A percentile compares a stretch with the other conserved stretches of the same genome.
Conservation (phyloP, 2,113 vertebrate species). For the Burhinus oedicnemus region DNA sequence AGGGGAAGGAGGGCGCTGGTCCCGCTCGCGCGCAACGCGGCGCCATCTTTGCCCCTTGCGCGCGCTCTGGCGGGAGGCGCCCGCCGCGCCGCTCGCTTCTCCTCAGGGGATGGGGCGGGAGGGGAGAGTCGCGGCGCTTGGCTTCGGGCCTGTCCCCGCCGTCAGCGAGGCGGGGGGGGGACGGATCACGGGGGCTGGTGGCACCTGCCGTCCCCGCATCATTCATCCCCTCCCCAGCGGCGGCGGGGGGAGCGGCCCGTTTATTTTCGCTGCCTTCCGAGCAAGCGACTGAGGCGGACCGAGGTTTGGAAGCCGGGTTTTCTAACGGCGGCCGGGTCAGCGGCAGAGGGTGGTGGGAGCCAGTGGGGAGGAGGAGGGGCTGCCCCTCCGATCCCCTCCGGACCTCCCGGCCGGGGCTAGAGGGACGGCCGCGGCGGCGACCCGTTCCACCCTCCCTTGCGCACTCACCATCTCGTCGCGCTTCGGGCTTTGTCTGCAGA, state of each 20-base stretch:
- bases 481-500: not conserved
- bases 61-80: not conserved
- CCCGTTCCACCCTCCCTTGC: not conserved
- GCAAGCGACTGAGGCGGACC: not conserved
- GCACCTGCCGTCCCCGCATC: not conserved
- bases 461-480: not conserved
- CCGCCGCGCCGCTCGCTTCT: not conserved
- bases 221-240: not conserved
- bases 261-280: too few species aligned
- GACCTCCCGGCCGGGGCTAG: fast-evolving
- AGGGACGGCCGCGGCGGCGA: not conserved
- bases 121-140: not conserved
- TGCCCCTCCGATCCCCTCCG: too few species aligned
- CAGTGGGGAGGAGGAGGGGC: not conserved
- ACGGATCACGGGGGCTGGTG: not conserved
- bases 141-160: not conserved
- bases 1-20: not conserved
- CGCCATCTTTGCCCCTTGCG: constrained; percentile 38
- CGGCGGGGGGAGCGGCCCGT: not conserved
- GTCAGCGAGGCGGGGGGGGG: not conserved
- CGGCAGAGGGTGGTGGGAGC: not conserved
- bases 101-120: not conserved
- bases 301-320: not conserved
- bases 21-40: not conserved
- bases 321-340: not conserved